Evolutionary conservation across 2,888 invertebrate genomes (phyloP).

Genomic region (Brachypalpus laphriformis): DNA sequence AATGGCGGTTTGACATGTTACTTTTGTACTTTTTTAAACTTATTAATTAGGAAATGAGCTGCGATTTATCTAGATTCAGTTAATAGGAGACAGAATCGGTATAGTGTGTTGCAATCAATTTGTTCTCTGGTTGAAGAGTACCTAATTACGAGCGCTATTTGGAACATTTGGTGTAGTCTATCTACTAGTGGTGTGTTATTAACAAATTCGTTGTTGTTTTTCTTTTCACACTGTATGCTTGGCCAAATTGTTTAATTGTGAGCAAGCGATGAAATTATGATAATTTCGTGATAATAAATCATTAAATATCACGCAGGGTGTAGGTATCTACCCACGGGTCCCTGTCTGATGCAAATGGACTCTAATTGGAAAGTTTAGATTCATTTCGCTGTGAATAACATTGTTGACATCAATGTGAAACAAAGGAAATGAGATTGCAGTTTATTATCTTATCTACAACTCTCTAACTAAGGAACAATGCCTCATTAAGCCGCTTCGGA

Average conservation of each 20-base stretch:
- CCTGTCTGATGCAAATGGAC: conserved; percentile 59
- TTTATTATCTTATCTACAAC: not conserved
- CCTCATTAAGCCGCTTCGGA: not conserved
- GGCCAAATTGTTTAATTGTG: conserved; percentile 56
- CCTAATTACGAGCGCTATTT: conserved; percentile 11
- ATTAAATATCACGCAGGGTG: conserved; percentile 65
- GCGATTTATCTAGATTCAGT: conserved; percentile 62
- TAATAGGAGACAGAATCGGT: conserved; percentile 25
- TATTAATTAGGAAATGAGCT: conserved; percentile 68
- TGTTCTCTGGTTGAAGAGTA: conserved; percentile 42
- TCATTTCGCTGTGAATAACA: not conserved
- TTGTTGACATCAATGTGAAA: conserved; percentile 18
- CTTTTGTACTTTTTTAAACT: conserved; percentile 40
- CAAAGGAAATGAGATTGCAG: conserved; percentile 13
- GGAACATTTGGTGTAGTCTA: conserved; percentile 19
- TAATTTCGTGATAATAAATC: conserved; percentile 62
- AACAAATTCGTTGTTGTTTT: conserved; percentile 59
- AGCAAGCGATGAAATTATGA: conserved; percentile 62
- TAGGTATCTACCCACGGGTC: not conserved
- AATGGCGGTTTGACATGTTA: conserved; percentile 68
- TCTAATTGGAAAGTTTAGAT: conserved; percentile 50
- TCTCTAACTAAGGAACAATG: conserved; percentile 9
- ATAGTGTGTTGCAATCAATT: conserved; percentile 46
- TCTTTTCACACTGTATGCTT: conserved; percentile 67
- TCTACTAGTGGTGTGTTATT: conserved; percentile 17